Base-by-base conservation (phyloP, 2,797 vertebrate species). In the Leptodactylus fallax region DNA sequence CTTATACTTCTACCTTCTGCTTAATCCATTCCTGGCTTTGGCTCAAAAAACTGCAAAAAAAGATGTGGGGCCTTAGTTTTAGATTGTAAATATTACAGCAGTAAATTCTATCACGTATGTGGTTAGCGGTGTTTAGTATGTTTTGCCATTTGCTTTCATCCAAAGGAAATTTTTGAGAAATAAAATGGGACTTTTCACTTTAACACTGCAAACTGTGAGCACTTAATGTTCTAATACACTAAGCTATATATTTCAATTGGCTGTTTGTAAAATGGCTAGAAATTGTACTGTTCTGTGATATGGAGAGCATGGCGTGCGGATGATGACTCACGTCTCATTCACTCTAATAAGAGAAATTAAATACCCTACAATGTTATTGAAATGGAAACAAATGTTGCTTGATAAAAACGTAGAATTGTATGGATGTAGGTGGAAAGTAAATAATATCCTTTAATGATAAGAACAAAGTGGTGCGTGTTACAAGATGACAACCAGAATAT, bases 371-470 rank as follows among this genome's bases (percentile, higher is more conserved):
- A 53, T 87, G 71, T 83, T 83, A 83, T 83, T 83, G 86, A 87
- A 87, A 83, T 87, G 80, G 23, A 72, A 83, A 83, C 86, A 87
- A 83, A 67, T 69, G 61, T 69, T 67, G 72, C 86, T 87, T 87
- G 86, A 87, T 83, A 78, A 83, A 78, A 81, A 87, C 77, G 78
- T 36, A 27, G 49, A 69, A 83, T 83, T 78, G 72, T 83, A 58
- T 77, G 25, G 55, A 83, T 78, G 86, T 87, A 87, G 86, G 86
- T 87, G 71, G 86, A 58, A 87, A 87, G 80, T 63, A 79, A 83
- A 87, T 87, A 87, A 87, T 88, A 79, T 79, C 49, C 74, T 79
- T 83, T 84, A 88, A 84, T 88, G 81, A 83, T 74, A 27, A 78
- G 36, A 71, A 67, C 47, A 67, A 69, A 78, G 49, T 83, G 25